Evolutionary conservation across 2,888 invertebrate genomes (phyloP).

Genomic region (Mythimna vitellina): DNA sequence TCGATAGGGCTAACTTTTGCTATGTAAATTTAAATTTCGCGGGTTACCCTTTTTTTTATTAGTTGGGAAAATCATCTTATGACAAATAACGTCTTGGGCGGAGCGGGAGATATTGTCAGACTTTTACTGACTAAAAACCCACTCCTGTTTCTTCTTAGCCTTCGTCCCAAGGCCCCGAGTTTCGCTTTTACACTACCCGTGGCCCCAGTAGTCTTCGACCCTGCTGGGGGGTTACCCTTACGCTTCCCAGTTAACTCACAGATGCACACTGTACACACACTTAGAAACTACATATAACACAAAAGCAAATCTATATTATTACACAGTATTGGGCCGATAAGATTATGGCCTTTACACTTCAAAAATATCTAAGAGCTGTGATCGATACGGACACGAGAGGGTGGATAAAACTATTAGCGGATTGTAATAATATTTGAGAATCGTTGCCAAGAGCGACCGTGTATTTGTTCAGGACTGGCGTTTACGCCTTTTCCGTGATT

Average conservation of each 20-base stretch:
- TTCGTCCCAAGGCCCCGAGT: too few species aligned
- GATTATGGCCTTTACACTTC: conserved; percentile 54
- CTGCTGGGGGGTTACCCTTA: too few species aligned
- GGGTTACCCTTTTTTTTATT: too few species aligned
- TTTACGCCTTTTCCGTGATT: conserved; percentile 12
- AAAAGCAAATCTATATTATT: conserved; percentile 43
- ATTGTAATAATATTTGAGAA: conserved; percentile 44
- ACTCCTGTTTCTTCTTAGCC: too few species aligned
- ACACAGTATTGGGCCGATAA: conserved; percentile 48
- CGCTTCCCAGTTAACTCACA: neutral
- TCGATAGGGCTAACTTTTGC: too few species aligned
- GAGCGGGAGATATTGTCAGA: too few species aligned
- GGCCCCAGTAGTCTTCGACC: too few species aligned
- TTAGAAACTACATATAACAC: conserved; percentile 7
- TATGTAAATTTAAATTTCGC: too few species aligned
- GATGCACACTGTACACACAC: conserved; percentile 7
- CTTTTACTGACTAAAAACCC: too few species aligned
- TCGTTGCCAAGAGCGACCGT: conserved; percentile 13
- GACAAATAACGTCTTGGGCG: too few species aligned
- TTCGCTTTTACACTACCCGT: too few species aligned
- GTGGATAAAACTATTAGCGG: conserved; percentile 52
- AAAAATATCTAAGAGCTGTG: conserved; percentile 49
- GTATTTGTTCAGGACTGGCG: conserved; percentile 30
- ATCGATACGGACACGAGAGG: conserved; percentile 49
- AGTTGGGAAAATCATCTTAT: too few species aligned